Conservation (phyloP, 1,140 invertebrate genomes). For the Bombus waltoni region DNA sequence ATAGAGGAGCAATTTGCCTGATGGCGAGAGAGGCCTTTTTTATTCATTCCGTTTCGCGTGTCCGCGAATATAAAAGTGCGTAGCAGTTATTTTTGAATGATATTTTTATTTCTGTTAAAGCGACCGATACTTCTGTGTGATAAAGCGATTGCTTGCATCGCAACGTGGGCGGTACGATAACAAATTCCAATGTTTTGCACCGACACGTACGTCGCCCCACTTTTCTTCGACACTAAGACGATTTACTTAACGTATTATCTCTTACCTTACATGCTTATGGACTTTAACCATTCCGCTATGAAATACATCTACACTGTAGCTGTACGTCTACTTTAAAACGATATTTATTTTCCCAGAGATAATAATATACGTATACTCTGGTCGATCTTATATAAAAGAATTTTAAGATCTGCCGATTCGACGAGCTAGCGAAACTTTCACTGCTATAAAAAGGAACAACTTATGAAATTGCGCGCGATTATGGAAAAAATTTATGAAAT, state of each 20-base stretch:
- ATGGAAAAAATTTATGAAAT: too few relatives aligned
- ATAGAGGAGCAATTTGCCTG: not conserved
- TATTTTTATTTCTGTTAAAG: conserved; percentile 44
- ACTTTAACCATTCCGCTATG: conserved; percentile 29
- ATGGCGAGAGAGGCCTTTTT: not conserved
- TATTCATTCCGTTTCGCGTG: conserved; percentile 33
- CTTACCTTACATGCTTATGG: conserved; percentile 39
- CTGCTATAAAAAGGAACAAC: too few relatives aligned
- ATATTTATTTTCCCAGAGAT: not conserved
- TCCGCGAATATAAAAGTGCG: conserved; percentile 4
- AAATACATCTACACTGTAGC: not conserved
- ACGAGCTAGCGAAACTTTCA: not conserved
- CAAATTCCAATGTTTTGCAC: conserved; percentile 59
- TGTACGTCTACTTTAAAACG: conserved; percentile 3
- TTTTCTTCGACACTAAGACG: conserved; percentile 17
- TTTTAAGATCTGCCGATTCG: not conserved
- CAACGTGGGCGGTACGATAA: conserved; percentile 52
- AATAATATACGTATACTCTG: not conserved
- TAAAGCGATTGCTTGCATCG: conserved; percentile 56
- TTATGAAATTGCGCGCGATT: too few relatives aligned
- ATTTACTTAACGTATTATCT: conserved; percentile 62
- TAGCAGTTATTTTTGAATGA: conserved; percentile 56
- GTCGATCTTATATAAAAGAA: not conserved
- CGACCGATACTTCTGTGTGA: conserved; percentile 52
- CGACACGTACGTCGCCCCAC: conserved; percentile 22